phyloP scores from a whole-genome alignment of 2,888 invertebrate species.

The Hemicrepidius hirtus region DNA sequence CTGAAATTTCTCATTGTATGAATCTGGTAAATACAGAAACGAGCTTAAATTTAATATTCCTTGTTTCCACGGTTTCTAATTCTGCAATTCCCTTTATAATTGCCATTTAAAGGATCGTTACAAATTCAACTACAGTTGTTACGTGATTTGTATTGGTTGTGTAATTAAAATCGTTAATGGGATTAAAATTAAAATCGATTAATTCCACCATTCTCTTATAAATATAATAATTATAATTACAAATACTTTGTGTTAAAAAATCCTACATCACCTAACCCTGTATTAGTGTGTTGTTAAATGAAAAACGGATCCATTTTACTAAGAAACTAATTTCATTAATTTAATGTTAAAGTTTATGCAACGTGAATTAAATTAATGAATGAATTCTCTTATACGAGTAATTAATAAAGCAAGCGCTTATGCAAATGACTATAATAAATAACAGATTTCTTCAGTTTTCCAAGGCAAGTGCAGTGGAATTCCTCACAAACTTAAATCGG shows the following conservation, averaged over 20 bases:
- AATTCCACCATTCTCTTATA: not conserved
- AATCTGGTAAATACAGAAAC: not conserved
- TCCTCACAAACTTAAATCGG: constrained; percentile 1
- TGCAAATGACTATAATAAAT: constrained; percentile 35
- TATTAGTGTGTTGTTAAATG: not conserved
- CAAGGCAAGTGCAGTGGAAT: constrained; percentile 22
- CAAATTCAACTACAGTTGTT: constrained; percentile 15
- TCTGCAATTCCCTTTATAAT: constrained; percentile 6
- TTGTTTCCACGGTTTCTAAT: constrained; percentile 1
- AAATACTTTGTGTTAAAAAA: not conserved
- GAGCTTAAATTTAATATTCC: constrained; percentile 4
- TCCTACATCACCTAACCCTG: not conserved
- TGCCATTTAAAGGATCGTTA: constrained; percentile 6
- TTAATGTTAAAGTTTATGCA: constrained; percentile 29
- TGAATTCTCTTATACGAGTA: constrained; percentile 22
- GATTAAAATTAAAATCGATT: not conserved
- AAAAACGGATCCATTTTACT: constrained; percentile 1
- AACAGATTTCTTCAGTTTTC: constrained; percentile 36
- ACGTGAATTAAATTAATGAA: constrained; percentile 30
- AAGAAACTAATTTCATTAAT: constrained; percentile 25
- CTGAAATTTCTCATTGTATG: not conserved
- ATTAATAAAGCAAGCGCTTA: constrained; percentile 36
- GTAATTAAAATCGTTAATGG: not conserved
- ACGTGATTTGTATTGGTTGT: not conserved
- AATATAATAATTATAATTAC: not conserved